Percentiles rank a stretch among this genome's conserved stretches.
Evolutionary conservation across 2,113 vertebrate genomes (phyloP).

Genomic region (Lethenteron reissneri): DNA sequence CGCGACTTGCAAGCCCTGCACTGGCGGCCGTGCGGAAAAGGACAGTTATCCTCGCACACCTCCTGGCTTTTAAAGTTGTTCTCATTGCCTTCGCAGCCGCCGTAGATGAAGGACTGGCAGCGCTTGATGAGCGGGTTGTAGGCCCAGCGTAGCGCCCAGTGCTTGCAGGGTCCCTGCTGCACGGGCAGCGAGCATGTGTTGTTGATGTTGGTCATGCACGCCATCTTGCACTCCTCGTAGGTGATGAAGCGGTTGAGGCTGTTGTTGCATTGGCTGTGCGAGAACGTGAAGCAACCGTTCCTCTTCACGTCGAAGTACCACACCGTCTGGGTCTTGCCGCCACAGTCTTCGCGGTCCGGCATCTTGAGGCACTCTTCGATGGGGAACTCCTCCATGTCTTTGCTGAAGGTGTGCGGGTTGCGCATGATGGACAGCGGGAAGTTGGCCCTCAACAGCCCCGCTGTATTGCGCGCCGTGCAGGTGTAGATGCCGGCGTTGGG

Average conservation of each 20-base stretch:
- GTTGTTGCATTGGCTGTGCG: constrained; percentile 37
- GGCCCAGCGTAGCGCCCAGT: constrained; percentile 67
- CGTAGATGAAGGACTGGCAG: constrained; percentile 78
- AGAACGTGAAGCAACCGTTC: constrained; percentile 71
- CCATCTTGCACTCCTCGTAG: constrained; percentile 52
- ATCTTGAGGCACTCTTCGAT: constrained; percentile 45
- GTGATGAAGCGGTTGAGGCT: constrained; percentile 55
- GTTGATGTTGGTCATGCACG: constrained; percentile 49
- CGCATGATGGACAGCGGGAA: constrained; percentile 49
- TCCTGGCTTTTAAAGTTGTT: constrained; percentile 91
- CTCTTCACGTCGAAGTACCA: constrained; percentile 67
- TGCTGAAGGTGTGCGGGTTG: constrained; percentile 16
- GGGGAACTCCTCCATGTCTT: constrained; percentile 28
- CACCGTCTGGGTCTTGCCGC: constrained; percentile 38
- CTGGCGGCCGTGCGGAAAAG: constrained; percentile 45
- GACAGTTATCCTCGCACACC: constrained; percentile 66
- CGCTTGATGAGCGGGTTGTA: constrained; percentile 44
- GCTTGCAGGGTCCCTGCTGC: constrained; percentile 69
- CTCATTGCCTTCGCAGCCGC: constrained; percentile 67
- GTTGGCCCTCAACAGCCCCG: constrained; percentile 35
- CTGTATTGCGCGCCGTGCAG: constrained; percentile 48
- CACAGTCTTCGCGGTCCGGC: constrained; percentile 42
- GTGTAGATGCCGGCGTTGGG: constrained; percentile 60
- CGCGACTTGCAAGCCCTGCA: constrained; percentile 61
- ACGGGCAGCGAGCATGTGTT: constrained; percentile 48